Conservation (phyloP, 2,113 vertebrate species). For the Craseonycteris thonglongyai region DNA sequence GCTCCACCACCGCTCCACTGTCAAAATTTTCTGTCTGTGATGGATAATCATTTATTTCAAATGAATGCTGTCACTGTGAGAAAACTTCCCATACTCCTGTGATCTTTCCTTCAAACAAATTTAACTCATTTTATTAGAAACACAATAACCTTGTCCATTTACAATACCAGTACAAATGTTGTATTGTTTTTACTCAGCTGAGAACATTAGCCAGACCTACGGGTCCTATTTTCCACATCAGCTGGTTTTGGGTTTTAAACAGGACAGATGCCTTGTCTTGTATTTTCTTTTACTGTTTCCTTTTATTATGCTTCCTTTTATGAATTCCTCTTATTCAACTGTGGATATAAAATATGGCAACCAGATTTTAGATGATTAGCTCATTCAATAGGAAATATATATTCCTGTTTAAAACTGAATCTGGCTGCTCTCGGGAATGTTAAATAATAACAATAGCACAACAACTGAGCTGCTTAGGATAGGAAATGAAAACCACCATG, state of each 20-base stretch:
- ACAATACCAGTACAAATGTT: slow-evolving; percentile 13
- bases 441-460: slow-evolving; percentile 54
- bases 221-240: not conserved
- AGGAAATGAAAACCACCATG: slow-evolving; percentile 67
- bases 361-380: slow-evolving; percentile 51
- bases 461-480: slow-evolving; percentile 31
- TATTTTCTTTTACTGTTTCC: slow-evolving; percentile 61
- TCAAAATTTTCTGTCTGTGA: not conserved
- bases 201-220: slow-evolving; percentile 20
- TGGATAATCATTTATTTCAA: not conserved
- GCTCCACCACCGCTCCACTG: not conserved
- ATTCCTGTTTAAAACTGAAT: slow-evolving; percentile 53
- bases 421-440: slow-evolving; percentile 63
- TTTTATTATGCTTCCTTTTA: slow-evolving; percentile 59
- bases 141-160: slow-evolving; percentile 19
- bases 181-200: slow-evolving; percentile 10
- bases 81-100: not conserved
- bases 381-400: slow-evolving; percentile 47
- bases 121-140: slow-evolving; percentile 33
- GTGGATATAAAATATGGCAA: slow-evolving; percentile 50
- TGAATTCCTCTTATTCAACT: slow-evolving; percentile 36
- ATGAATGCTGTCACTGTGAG: not conserved
- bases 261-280: slow-evolving; percentile 47
- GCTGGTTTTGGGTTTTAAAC: slow-evolving; percentile 35
- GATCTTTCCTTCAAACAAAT: slow-evolving; percentile 41